Conservation (phyloP, 2,113 vertebrate genomes). For the Alethe diademata region DNA sequence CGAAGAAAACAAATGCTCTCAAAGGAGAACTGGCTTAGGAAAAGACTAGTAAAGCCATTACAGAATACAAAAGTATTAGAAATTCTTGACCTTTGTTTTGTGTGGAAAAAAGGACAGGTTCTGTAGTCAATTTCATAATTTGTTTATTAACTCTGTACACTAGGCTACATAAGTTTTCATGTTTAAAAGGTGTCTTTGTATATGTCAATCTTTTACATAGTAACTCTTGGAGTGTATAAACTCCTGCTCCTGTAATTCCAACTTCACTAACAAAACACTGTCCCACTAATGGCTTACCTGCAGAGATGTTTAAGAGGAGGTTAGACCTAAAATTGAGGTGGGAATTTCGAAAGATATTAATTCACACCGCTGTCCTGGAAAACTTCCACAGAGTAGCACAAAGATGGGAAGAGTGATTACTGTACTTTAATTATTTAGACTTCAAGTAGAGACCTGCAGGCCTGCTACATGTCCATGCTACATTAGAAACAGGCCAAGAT, state of each 20-base stretch:
- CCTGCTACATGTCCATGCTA: not conserved
- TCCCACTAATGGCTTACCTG: not conserved
- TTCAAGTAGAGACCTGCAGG: not conserved
- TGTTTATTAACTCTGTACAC: not conserved
- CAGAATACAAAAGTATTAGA: not conserved
- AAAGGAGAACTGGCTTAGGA: not conserved
- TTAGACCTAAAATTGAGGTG: not conserved
- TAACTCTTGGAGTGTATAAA: not conserved
- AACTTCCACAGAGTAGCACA: not conserved
- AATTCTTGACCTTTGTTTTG: not conserved
- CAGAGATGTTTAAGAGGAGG: not conserved
- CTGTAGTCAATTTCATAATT: not conserved
- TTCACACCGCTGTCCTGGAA: not conserved
- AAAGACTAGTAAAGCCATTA: not conserved
- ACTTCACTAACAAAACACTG: not conserved
- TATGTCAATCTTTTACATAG: not conserved
- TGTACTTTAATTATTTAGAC: not conserved
- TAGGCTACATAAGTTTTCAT: not conserved
- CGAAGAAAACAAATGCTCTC: not conserved
- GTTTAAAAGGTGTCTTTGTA: not conserved
- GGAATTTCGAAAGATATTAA: not conserved
- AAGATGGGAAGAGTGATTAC: not conserved
- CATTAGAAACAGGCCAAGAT: not conserved
- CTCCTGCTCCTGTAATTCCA: not conserved
- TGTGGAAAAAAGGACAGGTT: not conserved